Conservation (phyloP, 92 coral and sea anemone species). For the Umimayanthus kanabou region DNA sequence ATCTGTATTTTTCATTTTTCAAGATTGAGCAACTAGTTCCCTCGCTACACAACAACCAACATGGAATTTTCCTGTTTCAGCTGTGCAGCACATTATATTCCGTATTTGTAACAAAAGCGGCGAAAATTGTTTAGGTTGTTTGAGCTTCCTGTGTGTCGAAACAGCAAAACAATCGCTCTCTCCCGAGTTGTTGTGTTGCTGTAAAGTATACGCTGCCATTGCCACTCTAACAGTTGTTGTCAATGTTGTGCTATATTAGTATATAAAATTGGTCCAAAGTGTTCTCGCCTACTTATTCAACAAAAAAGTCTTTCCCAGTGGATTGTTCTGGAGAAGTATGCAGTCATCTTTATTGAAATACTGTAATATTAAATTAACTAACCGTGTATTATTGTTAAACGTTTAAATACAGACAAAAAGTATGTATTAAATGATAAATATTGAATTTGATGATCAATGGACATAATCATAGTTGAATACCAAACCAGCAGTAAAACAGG, state of each 20-base stretch:
- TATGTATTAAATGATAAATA: too few species aligned
- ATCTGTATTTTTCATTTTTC: not conserved
- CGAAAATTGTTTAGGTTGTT: not conserved
- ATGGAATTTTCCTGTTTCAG: not conserved
- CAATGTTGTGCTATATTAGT: too few species aligned
- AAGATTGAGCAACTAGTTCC: not conserved
- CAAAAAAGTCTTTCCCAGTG: too few species aligned
- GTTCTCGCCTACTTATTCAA: too few species aligned
- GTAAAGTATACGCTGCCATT: not conserved
- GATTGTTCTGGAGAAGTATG: not conserved
- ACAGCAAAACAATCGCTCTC: not conserved
- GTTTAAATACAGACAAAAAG: not conserved
- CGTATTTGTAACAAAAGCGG: not conserved
- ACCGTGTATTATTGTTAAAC: not conserved
- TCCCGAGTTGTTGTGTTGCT: not conserved
- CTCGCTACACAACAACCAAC: not conserved
- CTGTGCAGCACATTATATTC: conserved; percentile 1
- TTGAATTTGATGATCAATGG: not conserved
- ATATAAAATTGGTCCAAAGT: not conserved
- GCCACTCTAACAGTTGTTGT: not conserved
- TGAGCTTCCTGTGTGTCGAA: conserved; percentile 7
- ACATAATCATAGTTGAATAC: too few species aligned
- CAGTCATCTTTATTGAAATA: not conserved
- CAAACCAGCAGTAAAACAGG: too few species aligned
- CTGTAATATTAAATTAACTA: too few species aligned